Evolutionary conservation across 2,797 vertebrate species (phyloP).

Genomic region (Chrysolophus pictus): DNA sequence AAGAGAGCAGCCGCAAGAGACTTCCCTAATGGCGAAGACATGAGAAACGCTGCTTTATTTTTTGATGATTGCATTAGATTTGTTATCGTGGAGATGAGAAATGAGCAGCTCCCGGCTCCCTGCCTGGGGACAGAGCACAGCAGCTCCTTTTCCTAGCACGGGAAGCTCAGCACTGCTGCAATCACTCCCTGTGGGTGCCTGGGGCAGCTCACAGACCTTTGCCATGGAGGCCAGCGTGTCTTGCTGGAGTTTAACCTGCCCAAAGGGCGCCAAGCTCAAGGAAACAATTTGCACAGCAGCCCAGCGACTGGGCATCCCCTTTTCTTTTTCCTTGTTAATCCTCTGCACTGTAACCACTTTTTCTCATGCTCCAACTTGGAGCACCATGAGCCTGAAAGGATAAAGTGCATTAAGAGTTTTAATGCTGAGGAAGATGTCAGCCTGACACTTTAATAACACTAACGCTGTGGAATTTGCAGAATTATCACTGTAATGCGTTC

Average conservation of each 20-base stretch:
- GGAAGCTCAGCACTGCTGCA: neutral
- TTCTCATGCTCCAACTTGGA: neutral
- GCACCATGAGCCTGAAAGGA: conserved; percentile 53
- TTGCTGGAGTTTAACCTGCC: conserved; percentile 18
- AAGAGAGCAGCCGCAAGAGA: conserved; percentile 27
- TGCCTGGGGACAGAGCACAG: neutral
- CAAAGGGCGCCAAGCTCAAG: neutral
- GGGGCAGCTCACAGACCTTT: neutral
- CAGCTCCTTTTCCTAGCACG: neutral
- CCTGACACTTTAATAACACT: conserved; percentile 69
- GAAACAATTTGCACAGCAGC: conserved; percentile 16
- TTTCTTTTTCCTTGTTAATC: conserved; percentile 20
- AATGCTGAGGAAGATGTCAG: conserved; percentile 66
- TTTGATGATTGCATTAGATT: conserved; percentile 65
- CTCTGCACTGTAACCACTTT: conserved; percentile 22
- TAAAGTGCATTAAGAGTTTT: conserved; percentile 68
- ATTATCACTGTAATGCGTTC: conserved; percentile 73
- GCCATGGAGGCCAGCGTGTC: neutral
- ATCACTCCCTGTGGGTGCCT: neutral
- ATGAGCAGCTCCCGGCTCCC: conserved; percentile 39
- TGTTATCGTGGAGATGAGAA: conserved; percentile 58
- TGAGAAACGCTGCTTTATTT: conserved; percentile 60
- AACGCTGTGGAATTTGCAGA: conserved; percentile 76
- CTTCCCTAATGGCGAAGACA: conserved; percentile 48
- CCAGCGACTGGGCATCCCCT: neutral